Evolutionary conservation across 2,797 vertebrate genomes (phyloP).

Genomic region (Phoebastria nigripes): DNA sequence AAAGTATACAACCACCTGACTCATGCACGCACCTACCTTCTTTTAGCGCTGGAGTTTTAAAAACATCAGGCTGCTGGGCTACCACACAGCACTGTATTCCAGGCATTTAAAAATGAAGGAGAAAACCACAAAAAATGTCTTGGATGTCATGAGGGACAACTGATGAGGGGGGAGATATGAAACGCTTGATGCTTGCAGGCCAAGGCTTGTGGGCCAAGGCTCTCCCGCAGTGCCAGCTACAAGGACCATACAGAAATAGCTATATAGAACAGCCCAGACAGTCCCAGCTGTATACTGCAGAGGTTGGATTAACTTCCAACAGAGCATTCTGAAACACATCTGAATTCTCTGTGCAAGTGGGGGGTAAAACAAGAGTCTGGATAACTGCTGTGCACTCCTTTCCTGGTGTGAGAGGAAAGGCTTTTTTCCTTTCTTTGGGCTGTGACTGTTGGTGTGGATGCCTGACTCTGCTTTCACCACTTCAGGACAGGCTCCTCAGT

Average conservation of each 20-base stretch:
- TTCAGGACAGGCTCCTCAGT: neutral
- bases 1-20: neutral
- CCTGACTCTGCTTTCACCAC: neutral
- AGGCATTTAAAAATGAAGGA: neutral
- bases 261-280: neutral
- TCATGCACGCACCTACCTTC: accelerated
- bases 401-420: neutral
- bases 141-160: neutral
- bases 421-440: neutral
- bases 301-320: neutral
- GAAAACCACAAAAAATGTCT: neutral
- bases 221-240: neutral
- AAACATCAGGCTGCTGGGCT: neutral
- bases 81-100: neutral
- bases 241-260: neutral
- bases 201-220: neutral
- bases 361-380: neutral
- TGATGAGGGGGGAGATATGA: neutral
- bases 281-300: neutral
- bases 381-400: neutral
- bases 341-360: neutral
- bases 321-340: neutral
- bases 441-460: neutral
- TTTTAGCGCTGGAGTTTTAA: neutral
- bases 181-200: neutral